Evolutionary conservation across 2,797 vertebrate species (phyloP).

Genomic region (Kryptolebias ocellatus): DNA sequence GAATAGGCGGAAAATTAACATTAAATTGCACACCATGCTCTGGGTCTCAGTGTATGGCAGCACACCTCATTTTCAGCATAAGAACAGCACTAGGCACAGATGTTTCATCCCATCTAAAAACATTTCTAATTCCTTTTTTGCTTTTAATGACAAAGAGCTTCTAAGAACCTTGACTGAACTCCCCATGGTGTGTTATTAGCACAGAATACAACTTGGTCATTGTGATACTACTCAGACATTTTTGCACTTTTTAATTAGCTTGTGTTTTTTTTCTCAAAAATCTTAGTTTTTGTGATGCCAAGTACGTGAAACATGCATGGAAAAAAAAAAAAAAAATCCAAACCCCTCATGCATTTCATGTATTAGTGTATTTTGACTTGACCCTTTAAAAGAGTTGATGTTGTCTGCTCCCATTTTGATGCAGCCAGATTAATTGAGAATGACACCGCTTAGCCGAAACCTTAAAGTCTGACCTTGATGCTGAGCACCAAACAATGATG

Average conservation of each 20-base stretch:
- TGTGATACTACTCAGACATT: constrained; percentile 31
- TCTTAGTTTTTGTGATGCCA: neutral
- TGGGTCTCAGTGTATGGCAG: constrained; percentile 41
- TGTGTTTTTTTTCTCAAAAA: neutral
- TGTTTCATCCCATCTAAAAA: constrained; percentile 61
- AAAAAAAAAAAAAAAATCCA: too few relatives aligned
- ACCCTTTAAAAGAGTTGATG: constrained; percentile 1
- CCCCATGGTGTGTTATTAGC: constrained; percentile 42
- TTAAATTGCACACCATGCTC: constrained; percentile 67
- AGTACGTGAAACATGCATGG: neutral
- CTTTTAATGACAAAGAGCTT: constrained; percentile 57
- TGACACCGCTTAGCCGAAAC: constrained; percentile 36
- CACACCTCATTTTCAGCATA: constrained; percentile 47
- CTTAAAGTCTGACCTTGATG: constrained; percentile 27
- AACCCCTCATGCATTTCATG: neutral
- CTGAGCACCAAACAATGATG: constrained; percentile 19
- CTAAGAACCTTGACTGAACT: constrained; percentile 58
- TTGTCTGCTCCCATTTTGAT: neutral
- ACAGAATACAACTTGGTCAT: constrained; percentile 34
- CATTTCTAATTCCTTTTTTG: constrained; percentile 51
- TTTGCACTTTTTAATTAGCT: constrained; percentile 3
- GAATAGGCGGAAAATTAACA: constrained; percentile 67
- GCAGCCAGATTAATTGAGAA: constrained; percentile 37
- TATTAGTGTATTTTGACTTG: neutral
- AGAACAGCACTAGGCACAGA: constrained; percentile 62